Base-by-base conservation (phyloP, 2,797 vertebrate species). In the Sebastiscus albofasciatus region DNA sequence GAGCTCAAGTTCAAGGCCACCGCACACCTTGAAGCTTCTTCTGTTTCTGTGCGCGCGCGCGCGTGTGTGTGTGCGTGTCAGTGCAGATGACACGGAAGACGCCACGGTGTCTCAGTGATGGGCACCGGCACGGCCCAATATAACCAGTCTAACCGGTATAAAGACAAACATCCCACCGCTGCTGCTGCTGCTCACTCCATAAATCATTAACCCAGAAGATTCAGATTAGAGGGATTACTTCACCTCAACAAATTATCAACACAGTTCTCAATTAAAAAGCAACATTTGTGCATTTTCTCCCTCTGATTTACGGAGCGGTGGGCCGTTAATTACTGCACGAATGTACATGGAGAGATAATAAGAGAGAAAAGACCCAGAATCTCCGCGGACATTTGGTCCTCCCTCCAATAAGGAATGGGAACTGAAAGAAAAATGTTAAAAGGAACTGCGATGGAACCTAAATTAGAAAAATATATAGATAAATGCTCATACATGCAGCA, bases 1-100 rank as follows among this genome's bases (percentile, higher is more conserved):
- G 36, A 89, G 85, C 86, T 90, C 91, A 93, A 92, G 92, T 94
- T 94, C 93, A 93, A 94, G 92, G 86, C 87, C 88, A 62, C 67
- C 24, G 34, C 81, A 79, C 78, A 81, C 77, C 85, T 87, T 77
- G 81, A 74, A 69, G 78, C 68, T 54, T 36, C 64, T 52, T 14
- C 36, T 68, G 36, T 77, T 7, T 75, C 8, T 49, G 60, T 34
- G 42, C 22, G 62, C 24, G 64, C 27, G 75, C 16, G 80, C 66
- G 39, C 5, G 72, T 2, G 33, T 8, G 73, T 10, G 7, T 36
- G 27, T 42, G 71, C 22, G 10, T 27, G 31, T 24, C 18, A 46
- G 16, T 31, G 49, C 46, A 56, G 22, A 61, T 46, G 80, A 86
- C 72, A 49, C 26, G 42, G 75, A 59, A 65, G 84, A 84, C 73